These are phyloP conservation scores for Anguilla marmorata DNA, from an alignment of 2,797 vertebrate species.

Conservation along the genomic window DNA sequence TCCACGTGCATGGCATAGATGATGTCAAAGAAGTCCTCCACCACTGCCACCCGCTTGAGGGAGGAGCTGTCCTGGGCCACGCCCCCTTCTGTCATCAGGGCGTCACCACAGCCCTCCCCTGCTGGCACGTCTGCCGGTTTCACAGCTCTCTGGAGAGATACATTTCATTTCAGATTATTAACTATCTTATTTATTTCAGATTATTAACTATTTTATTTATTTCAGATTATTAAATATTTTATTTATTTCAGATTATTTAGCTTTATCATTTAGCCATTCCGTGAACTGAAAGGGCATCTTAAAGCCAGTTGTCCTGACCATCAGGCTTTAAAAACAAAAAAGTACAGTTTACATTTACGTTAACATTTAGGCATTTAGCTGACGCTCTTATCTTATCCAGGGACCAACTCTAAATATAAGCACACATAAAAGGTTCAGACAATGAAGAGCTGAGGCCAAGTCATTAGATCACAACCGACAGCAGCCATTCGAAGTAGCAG, in stretches of 20 bases:
- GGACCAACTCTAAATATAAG: not conserved
- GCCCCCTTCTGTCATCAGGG: slow-evolving; percentile 80
- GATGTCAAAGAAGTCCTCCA: slow-evolving; percentile 99
- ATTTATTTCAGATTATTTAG: not conserved
- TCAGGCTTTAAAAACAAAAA: not conserved
- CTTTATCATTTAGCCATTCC: not conserved
- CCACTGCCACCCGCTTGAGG: slow-evolving; percentile 94
- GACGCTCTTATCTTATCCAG: not conserved
- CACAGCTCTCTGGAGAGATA: not conserved
- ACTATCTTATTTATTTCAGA: not conserved
- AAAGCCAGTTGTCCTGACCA: too few relatives aligned
- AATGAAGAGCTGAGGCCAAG: not conserved
- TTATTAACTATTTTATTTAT: not conserved
- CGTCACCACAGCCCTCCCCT: not conserved
- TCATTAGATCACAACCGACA: not conserved
- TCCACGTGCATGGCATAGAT: slow-evolving; percentile 99
- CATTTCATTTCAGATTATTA: not conserved
- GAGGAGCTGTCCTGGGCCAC: slow-evolving; percentile 90
- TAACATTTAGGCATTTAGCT: not conserved
- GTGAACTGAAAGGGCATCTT: not conserved
- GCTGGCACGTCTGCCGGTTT: not conserved
- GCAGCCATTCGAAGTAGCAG: not conserved
- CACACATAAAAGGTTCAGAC: not conserved
- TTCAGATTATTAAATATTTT: not conserved
- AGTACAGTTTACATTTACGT: not conserved